These are phyloP conservation scores for Macaria liturata DNA, from an alignment of 2,888 invertebrate genomes.

Conservation along the genomic window DNA sequence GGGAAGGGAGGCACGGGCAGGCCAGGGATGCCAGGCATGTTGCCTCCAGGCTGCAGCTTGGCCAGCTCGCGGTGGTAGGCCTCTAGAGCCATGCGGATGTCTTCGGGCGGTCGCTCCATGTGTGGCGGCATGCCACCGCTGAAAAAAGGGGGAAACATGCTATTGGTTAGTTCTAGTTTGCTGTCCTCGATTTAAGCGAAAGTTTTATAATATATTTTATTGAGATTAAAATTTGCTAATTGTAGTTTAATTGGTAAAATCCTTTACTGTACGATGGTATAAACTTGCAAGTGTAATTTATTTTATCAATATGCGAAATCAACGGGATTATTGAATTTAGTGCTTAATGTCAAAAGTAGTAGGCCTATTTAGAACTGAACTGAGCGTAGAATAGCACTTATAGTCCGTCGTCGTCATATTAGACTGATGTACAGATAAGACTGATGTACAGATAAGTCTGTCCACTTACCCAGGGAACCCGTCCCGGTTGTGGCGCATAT, in stretches of 20 bases:
- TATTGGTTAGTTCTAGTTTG: slow-evolving; percentile 85
- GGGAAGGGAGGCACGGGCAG: slow-evolving; percentile 84
- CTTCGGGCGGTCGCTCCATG: slow-evolving; percentile 87
- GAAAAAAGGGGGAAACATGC: slow-evolving; percentile 93
- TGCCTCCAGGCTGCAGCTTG: slow-evolving; percentile 89
- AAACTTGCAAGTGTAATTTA: no score
- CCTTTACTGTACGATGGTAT: no score
- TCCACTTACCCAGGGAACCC: slow-evolving; percentile 89
- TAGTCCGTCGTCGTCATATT: no score
- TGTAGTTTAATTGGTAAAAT: no score
- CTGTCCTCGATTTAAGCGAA: slow-evolving; percentile 65
- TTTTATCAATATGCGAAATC: no score
- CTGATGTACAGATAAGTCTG: slow-evolving; percentile 1
- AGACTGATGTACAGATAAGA: no score
- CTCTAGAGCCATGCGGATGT: slow-evolving; percentile 94
- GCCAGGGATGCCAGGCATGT: slow-evolving; percentile 82
- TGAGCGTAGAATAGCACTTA: no score
- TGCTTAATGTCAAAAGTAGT: no score
- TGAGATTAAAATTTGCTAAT: no score
- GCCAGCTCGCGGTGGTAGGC: slow-evolving; percentile 97
- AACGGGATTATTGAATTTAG: no score
- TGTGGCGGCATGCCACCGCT: slow-evolving; percentile 87
- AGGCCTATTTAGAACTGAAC: no score
- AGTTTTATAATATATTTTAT: slow-evolving; percentile 4
- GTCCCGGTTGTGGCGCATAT: slow-evolving; percentile 89